Evolutionary conservation across 92 coral and sea anemone species (phyloP).

Genomic region (Isaurus tuberculatus): DNA sequence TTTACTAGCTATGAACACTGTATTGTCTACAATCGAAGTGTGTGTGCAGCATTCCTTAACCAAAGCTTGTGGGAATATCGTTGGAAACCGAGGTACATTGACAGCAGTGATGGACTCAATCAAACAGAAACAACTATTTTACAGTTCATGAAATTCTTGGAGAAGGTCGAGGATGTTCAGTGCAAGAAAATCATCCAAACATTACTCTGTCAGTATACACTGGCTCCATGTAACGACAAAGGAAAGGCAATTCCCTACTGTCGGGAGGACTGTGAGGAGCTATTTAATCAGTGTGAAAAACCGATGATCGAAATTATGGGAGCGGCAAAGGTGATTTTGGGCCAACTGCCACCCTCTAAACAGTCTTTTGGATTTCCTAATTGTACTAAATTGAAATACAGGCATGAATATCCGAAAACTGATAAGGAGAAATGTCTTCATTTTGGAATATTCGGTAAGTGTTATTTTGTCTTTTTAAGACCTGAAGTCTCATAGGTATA

Average conservation of each 20-base stretch:
- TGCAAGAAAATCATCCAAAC: conserved; percentile 67
- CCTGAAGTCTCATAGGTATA: too few relatives aligned
- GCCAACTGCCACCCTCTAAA: conserved; percentile 50
- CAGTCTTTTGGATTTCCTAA: conserved; percentile 75
- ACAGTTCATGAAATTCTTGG: conserved; percentile 56
- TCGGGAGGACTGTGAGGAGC: conserved; percentile 87
- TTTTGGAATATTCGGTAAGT: conserved; percentile 88
- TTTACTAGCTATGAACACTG: conserved; percentile 53
- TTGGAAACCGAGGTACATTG: conserved; percentile 74
- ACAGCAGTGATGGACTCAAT: conserved; percentile 72
- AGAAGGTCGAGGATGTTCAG: neutral
- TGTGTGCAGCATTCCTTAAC: conserved; percentile 68
- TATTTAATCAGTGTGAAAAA: conserved; percentile 52
- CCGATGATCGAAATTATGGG: conserved; percentile 79
- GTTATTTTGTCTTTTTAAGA: too few relatives aligned
- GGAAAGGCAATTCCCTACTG: conserved; percentile 66
- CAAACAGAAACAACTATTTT: conserved; percentile 62
- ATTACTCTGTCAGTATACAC: conserved; percentile 75
- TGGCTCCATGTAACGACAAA: conserved; percentile 70
- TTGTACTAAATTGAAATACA: conserved; percentile 67
- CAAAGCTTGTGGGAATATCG: conserved; percentile 59
- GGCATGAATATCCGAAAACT: conserved; percentile 23
- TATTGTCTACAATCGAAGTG: conserved; percentile 54
- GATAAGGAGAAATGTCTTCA: conserved; percentile 68
- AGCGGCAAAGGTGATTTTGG: conserved; percentile 68